Conservation (phyloP, 2,888 invertebrate genomes). For the Ennomos fuscantarius region DNA sequence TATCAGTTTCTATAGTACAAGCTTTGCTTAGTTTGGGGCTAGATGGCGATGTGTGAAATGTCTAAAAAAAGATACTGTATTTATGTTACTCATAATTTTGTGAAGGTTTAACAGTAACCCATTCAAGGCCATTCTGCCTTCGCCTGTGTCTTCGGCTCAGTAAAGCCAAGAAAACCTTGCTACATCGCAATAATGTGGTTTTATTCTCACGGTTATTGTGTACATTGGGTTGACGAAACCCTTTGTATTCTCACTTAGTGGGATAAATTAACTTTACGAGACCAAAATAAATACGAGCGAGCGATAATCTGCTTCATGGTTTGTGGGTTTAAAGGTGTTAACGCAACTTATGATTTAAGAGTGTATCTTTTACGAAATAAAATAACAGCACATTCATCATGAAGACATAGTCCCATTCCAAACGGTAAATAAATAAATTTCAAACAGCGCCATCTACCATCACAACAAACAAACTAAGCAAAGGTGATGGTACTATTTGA, state of each 20-base stretch:
- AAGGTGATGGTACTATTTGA: too few relatives aligned
- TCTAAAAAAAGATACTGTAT: too few relatives aligned
- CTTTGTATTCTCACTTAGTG: conserved; percentile 49
- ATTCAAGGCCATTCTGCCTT: conserved; percentile 30
- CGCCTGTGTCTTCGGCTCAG: conserved; percentile 28
- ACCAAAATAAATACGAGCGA: conserved; percentile 29
- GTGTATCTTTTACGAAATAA: too few relatives aligned
- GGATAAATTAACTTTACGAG: conserved; percentile 45
- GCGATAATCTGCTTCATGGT: conserved; percentile 29
- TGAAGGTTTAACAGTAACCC: conserved; percentile 8
- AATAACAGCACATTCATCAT: too few relatives aligned
- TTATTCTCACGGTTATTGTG: conserved; percentile 55
- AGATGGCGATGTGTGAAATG: too few relatives aligned
- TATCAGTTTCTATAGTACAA: too few relatives aligned
- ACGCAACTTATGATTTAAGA: not conserved
- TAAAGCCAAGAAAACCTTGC: conserved; percentile 48
- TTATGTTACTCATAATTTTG: too few relatives aligned
- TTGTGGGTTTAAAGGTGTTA: conserved; percentile 5
- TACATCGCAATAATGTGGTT: conserved; percentile 52
- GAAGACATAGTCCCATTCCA: too few relatives aligned
- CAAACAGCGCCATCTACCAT: too few relatives aligned
- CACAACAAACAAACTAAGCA: too few relatives aligned
- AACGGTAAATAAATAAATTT: too few relatives aligned
- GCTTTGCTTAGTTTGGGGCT: too few relatives aligned
- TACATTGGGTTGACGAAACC: conserved; percentile 52